phyloP scores from a whole-genome alignment of 2,888 invertebrate genomes.

The Ornithoptera alexandrae region DNA sequence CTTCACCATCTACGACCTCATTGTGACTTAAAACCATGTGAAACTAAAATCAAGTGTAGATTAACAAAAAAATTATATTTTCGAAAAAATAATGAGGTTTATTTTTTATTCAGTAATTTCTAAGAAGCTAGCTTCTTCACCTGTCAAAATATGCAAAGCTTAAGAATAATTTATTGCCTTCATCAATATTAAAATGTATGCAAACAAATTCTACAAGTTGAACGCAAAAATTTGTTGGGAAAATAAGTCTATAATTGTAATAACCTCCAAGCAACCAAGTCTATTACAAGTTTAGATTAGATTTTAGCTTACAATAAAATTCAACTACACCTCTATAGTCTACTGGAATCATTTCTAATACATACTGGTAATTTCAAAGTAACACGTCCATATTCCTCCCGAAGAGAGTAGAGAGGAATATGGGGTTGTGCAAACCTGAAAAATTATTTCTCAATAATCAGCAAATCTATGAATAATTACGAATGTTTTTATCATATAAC shows the following conservation, averaged over 20 bases:
- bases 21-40: too few species aligned
- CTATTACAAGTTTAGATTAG: slow-evolving; percentile 13
- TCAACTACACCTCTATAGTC: background rate
- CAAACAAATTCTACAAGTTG: slow-evolving; percentile 16
- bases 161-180: slow-evolving; percentile 15
- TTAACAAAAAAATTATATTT: background rate
- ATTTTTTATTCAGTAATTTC: background rate
- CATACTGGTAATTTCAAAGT: background rate
- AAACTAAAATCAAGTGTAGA: background rate
- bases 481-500: too few species aligned
- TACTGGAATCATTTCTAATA: background rate
- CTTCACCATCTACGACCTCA: too few species aligned
- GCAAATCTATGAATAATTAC: too few species aligned
- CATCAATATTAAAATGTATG: slow-evolving; percentile 21
- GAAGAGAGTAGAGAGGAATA: too few species aligned
- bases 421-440: too few species aligned
- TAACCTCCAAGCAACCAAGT: slow-evolving; percentile 4
- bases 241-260: slow-evolving; percentile 18
- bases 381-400: too few species aligned
- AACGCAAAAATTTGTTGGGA: slow-evolving; percentile 11
- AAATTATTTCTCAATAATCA: too few species aligned
- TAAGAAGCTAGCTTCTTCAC: slow-evolving; percentile 10
- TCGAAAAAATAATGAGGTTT: background rate
- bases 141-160: slow-evolving; percentile 17
- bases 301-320: slow-evolving; percentile 6